A percentile compares a stretch with the other conserved stretches of the same genome.
Evolutionary conservation across 2,113 vertebrate genomes (phyloP).

Genomic region (Capreolus pygargus): DNA sequence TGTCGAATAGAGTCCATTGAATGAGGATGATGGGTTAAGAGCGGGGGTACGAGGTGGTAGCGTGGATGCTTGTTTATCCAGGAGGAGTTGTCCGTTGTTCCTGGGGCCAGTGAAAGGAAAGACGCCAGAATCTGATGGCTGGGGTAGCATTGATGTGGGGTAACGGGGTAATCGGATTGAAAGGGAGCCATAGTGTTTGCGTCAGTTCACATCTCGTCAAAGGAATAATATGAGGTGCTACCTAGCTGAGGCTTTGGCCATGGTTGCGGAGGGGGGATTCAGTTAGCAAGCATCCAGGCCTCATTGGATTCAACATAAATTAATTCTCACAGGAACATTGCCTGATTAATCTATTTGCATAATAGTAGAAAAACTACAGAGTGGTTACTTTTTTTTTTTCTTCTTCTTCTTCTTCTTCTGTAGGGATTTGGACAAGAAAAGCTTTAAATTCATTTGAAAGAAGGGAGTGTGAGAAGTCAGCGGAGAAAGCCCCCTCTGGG

Average conservation of each 20-base stretch:
- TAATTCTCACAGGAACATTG: constrained; percentile 95
- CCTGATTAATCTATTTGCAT: constrained; percentile 97
- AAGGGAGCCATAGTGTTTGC: constrained; percentile 95
- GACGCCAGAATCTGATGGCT: constrained; percentile 91
- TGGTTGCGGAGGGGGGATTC: constrained; percentile 69
- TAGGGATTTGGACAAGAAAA: constrained; percentile 83
- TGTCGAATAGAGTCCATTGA: constrained; percentile 92
- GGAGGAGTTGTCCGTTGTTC: constrained; percentile 90
- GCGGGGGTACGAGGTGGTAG: constrained; percentile 85
- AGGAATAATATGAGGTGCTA: constrained; percentile 93
- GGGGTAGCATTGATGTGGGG: constrained; percentile 94
- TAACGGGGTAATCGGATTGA: constrained; percentile 99
- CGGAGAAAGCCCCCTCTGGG: constrained; percentile 72
- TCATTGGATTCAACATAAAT: constrained; percentile 96
- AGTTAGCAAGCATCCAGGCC: constrained; percentile 86
- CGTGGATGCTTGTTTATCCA: constrained; percentile 91
- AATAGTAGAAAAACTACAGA: constrained; percentile 89
- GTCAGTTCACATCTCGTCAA: constrained; percentile 99
- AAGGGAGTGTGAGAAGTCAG: constrained; percentile 84
- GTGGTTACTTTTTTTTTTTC: constrained; percentile 77
- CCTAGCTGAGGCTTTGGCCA: constrained; percentile 89
- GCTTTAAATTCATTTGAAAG: constrained; percentile 84
- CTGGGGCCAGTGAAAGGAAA: constrained; percentile 90
- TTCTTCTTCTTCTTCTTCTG: constrained; percentile 41
- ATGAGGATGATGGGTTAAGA: constrained; percentile 90